Base-by-base conservation (phyloP, 1,140 invertebrate species). In the Halictus rubicundus region DNA sequence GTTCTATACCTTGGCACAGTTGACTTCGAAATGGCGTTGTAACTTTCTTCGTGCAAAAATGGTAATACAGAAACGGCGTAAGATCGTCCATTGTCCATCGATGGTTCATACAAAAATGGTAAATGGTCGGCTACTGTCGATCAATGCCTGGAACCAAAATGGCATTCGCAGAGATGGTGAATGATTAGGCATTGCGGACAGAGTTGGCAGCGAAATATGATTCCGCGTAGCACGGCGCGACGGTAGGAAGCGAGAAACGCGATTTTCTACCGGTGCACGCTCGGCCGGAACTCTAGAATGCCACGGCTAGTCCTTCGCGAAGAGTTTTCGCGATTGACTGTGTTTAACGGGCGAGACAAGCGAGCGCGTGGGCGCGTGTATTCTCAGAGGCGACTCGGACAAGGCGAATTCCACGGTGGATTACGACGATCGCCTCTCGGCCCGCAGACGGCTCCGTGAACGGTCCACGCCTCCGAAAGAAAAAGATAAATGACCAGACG, bases 381-480 rank as follows among this genome's bases (percentile, higher is more conserved):
- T 80, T 70, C 69, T 72, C 66, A 54, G 74, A 70, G 42, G 65
- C 75, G 80, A 83, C 68, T 78, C 80, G 64, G 49, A 57, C 64
- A 66, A 79, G 68, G 63, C 81, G 65, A 78, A 84, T 84, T 79
- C 75, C 80, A 82, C 19, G 65, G 63, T 82, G 69, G 59, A 84
- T 84, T 82, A 73, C 76, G 76, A 69, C 59, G 75, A 78, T 72
- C 81, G 49, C 49, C 69, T 46, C 42, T 25, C 27, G 19, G 42
- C 46, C n/a, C 65, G 69, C 66, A 60, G 60, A 79, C 78, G 81
- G 57, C 61, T 46, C 32, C 65, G 64, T 65, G 75, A 83, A 64
- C 83, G 69, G 73, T 60, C 66, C 80, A 83, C 82, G 80, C 68
- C 71, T 81, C 68, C 63, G 49, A 64, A 64, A 74, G 63, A 79